Conservation (phyloP, 2,113 vertebrate species). For the Rhodinocichla rosea region DNA sequence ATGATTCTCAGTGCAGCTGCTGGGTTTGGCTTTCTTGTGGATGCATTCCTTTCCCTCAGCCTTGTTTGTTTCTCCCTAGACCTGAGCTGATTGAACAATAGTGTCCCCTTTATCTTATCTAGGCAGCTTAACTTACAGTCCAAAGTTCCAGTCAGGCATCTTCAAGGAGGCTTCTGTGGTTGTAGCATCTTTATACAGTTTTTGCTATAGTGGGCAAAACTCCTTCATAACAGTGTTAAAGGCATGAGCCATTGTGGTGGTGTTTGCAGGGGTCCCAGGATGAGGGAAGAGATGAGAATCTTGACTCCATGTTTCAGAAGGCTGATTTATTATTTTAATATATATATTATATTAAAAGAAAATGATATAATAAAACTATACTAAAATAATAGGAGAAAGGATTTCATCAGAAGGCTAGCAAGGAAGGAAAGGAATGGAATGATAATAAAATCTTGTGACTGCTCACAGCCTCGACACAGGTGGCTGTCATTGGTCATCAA, state of each 20-base stretch:
- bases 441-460: no score
- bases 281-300: no score
- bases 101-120: neutral
- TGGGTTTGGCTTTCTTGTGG: neutral
- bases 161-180: neutral
- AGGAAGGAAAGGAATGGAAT: no score
- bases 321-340: no score
- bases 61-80: neutral
- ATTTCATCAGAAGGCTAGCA: no score
- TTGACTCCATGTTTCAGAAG: no score
- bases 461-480: no score
- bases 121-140: neutral
- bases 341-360: no score
- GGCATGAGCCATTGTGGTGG: neutral
- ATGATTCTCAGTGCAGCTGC: neutral
- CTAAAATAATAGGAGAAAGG: no score
- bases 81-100: neutral
- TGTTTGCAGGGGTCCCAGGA: no score
- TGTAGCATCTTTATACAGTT: neutral
- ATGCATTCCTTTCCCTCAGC: neutral
- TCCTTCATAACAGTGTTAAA: neutral
- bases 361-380: no score
- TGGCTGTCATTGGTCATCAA: no score
- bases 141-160: neutral
- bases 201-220: neutral